A percentile compares a stretch with the other conserved stretches of the same genome.
Evolutionary conservation across 2,113 vertebrate genomes (phyloP).

Genomic region (Gopherus evgoodei): DNA sequence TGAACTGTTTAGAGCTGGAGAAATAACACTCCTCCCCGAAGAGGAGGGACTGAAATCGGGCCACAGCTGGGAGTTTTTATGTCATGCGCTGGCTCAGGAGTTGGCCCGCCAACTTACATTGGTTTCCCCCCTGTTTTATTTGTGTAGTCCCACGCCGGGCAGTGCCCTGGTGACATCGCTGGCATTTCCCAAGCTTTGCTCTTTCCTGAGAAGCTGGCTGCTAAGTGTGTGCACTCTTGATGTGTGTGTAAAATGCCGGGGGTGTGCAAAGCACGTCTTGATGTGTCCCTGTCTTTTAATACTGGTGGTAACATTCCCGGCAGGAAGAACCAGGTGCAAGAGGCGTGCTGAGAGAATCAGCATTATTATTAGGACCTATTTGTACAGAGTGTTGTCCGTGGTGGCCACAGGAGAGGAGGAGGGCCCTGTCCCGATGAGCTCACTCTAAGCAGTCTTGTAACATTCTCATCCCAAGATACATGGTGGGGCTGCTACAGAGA

Average conservation of each 20-base stretch:
- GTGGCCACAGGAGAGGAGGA: neutral
- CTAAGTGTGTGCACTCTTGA: neutral
- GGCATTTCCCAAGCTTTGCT: neutral
- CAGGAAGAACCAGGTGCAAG: neutral
- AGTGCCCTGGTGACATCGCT: neutral
- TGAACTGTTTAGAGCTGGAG: neutral
- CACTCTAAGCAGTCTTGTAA: too few species aligned
- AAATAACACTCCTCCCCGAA: neutral
- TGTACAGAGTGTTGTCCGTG: neutral
- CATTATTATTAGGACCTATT: neutral
- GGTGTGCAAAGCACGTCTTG: neutral
- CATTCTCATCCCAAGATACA: too few species aligned
- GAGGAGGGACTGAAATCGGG: neutral
- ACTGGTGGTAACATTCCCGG: neutral
- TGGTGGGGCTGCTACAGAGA: too few species aligned
- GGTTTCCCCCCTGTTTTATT: neutral
- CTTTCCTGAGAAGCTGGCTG: neutral
- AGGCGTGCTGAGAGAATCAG: neutral
- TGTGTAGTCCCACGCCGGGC: neutral
- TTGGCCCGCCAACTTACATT: neutral
- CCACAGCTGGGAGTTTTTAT: rapidly evolving
- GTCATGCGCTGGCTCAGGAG: neutral
- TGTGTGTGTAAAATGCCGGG: neutral
- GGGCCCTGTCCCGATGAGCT: neutral
- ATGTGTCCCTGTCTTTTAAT: too few species aligned